Base-by-base conservation (phyloP, 1,140 invertebrate genomes). In the Heliothis virescens region DNA sequence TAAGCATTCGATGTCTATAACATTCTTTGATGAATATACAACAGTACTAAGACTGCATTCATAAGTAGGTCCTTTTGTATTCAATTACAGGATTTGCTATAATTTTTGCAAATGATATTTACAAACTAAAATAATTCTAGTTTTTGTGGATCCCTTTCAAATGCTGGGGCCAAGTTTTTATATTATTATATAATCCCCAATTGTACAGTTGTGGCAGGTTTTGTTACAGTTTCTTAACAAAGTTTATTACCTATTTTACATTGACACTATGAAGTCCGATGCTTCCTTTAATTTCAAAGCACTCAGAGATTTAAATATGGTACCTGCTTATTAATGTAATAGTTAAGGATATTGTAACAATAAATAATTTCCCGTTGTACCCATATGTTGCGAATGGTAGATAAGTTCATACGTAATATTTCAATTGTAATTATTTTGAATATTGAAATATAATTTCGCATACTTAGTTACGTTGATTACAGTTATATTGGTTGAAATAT, bases 401-500 rank as follows among this genome's bases (percentile, higher is more conserved):
- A 78, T 85, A 81, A 72, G 80, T 83, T 77, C 59, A 78, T 79
- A 80, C 62, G 62, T 83, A 81, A 63, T 69, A 87, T 87, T 85
- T 85, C 80, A 89, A 85, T 85, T 84, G 82, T 82, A 86, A 80
- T 90, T 87, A 79, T 80, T 87, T 88, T 82, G 18, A 80, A 82
- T 62, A 81, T 83, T 89, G 86, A 87, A 90, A 88, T 88, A 90
- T 93, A 82, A 92, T 91, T 93, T 93, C 83, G 75, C 85, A 85
- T 87, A 84, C 76, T 87, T 87, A 88, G 85, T 92, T 94, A 80
- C 85, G 86, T 94, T 92, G 79, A 86, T 85, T 88, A 86, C 90
- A 90, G 87, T 93, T 93, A 79, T 90, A 94, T 93, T 93, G 90
- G 91, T 94, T 94, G 41, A 60, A 91, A 85, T 93, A 91, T 95